Base-by-base conservation (phyloP, 2,113 vertebrate genomes). In the Crocuta crocuta region DNA sequence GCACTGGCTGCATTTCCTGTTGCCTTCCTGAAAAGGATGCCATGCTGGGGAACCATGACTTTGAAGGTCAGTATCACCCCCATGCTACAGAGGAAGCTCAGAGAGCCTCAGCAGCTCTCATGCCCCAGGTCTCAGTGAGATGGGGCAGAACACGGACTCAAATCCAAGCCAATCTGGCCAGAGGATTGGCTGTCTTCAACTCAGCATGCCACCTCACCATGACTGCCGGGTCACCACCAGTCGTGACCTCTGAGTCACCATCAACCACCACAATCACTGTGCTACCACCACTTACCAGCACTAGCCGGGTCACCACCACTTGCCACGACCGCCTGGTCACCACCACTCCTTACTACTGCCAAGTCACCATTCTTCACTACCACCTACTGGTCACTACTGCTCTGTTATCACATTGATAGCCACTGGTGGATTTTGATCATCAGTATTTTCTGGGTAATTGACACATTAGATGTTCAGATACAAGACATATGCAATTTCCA, bases 151-250 rank as follows among this genome's bases (percentile, higher is more conserved):
- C 55, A 80, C 53, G 31, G 16, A 16, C 39, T 11, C 31, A 53
- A 66, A 28, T n/a, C 23, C 31, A 24, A 24, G n/a, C 50, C 53
- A 71, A 0, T 35, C 61, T 91, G 50, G 53, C n/a, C 13, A 0
- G 73, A 68, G 35, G 15, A 35, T 11, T 17, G 55, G 7, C 39
- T 26, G 24, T 63, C 19, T 28, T 19, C 10, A 24, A 10, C 58
- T 65, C 43, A 61, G 24, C 4, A 7, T 10, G 16, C 48, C 3
- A 7, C 55, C 31, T 83, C 31, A 3, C 65, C 5, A 2, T 7
- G 17, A 73, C 66, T 24, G 3, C 50, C 0, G 7, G 61, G 3
- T 10, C 24, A 55, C 39, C 17, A 1, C 35, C 48, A 1, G 0
- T 84, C 39, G 10, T 1, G 35, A 21, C 55, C 6, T 7, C 39